phyloP scores from a whole-genome alignment of 1,140 invertebrate species.

The Druon quercuslanigerum region DNA sequence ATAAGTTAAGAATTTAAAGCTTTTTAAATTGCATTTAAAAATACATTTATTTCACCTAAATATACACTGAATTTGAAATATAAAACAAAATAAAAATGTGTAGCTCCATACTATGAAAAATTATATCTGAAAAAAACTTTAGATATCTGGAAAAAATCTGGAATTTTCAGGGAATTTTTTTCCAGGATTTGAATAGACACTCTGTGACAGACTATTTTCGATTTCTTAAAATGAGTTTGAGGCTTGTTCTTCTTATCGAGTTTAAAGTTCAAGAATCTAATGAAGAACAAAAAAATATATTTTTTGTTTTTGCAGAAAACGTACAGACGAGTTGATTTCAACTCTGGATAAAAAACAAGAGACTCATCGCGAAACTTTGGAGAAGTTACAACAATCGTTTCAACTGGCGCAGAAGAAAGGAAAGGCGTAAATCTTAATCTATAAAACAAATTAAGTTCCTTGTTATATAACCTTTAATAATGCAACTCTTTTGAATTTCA shows the following conservation, averaged over 20 bases:
- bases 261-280: conserved; percentile 15
- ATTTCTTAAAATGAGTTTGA: too few relatives aligned
- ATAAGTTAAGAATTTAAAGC: too few relatives aligned
- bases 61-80: too few relatives aligned
- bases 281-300: background rate
- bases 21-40: too few relatives aligned
- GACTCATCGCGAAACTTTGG: conserved; percentile 82
- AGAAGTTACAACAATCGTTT: conserved; percentile 88
- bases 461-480: background rate
- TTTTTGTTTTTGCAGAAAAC: conserved; percentile 77
- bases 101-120: too few relatives aligned
- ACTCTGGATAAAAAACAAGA: conserved; percentile 90
- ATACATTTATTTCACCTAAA: too few relatives aligned
- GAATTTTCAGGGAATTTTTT: too few relatives aligned
- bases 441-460: background rate
- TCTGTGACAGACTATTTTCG: too few relatives aligned
- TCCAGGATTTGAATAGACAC: too few relatives aligned
- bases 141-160: too few relatives aligned
- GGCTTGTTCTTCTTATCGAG: background rate
- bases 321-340: conserved; percentile 84
- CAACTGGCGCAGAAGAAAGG: conserved; percentile 82
- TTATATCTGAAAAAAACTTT: too few relatives aligned
- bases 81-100: too few relatives aligned
- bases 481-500: background rate
- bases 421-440: conserved; percentile 69